Conservation (phyloP, 2,113 vertebrate species). For the Pedetes capensis region DNA sequence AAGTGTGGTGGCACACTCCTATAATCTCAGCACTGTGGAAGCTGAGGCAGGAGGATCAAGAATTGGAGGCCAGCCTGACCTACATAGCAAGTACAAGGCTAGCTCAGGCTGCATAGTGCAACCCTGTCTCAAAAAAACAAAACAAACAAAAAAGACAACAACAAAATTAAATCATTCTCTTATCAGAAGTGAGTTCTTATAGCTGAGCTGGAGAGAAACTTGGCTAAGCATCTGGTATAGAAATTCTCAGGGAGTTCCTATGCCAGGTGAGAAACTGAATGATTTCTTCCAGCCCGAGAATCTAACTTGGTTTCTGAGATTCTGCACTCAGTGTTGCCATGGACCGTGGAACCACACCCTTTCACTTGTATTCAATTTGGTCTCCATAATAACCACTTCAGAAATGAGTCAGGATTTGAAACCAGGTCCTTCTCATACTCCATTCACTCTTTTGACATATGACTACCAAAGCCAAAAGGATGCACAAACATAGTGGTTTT, state of each 20-base stretch:
- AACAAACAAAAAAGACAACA: no score
- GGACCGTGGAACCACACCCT: neutral
- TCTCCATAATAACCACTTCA: neutral
- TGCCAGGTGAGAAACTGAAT: neutral
- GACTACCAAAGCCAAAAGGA: neutral
- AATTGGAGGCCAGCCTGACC: no score
- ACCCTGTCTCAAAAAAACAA: no score
- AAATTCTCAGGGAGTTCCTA: neutral
- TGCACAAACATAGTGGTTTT: neutral
- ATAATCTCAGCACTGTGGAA: no score
- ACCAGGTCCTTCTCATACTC: neutral
- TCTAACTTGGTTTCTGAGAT: neutral
- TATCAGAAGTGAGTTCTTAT: neutral
- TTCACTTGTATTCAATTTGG: neutral
- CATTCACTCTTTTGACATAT: neutral
- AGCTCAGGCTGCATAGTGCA: no score
- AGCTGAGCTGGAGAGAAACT: neutral
- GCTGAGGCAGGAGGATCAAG: no score
- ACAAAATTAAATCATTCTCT: neutral
- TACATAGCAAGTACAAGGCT: no score
- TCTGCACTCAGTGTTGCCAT: neutral
- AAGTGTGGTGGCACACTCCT: no score
- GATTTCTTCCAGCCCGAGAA: neutral
- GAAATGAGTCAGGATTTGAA: conserved; percentile 4
- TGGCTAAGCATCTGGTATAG: neutral